Evolutionary conservation across 2,113 vertebrate genomes (phyloP).

Genomic region (Xenus cinereus): DNA sequence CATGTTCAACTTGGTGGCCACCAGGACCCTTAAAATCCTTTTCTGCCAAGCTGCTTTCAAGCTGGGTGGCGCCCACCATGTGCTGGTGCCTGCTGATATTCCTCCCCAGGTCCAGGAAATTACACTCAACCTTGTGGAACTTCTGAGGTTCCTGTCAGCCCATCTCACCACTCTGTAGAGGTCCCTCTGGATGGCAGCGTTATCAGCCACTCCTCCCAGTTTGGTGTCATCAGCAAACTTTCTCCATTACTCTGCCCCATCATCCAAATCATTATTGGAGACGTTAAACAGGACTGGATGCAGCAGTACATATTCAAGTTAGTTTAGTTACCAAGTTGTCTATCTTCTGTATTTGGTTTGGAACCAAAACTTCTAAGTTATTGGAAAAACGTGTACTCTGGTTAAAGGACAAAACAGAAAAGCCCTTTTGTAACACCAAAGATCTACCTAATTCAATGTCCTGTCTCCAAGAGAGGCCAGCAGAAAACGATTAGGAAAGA

Average conservation of each 20-base stretch:
- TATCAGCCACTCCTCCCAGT: not conserved
- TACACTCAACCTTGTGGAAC: not conserved
- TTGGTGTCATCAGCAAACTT: not conserved
- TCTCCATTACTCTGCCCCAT: not conserved
- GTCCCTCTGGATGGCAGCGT: not conserved
- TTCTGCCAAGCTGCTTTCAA: not conserved
- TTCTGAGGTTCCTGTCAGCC: not conserved
- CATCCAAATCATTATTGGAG: not conserved
- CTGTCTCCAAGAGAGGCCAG: not conserved
- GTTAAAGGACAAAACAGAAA: not conserved
- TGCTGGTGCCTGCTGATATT: not conserved
- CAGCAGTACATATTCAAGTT: not conserved
- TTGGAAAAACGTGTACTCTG: not conserved
- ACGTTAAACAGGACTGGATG: not conserved
- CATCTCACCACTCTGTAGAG: not conserved
- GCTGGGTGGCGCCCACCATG: not conserved
- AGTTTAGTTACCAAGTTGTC: not conserved
- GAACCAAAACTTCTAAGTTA: not conserved
- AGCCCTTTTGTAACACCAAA: not conserved
- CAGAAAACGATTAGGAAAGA: not conserved
- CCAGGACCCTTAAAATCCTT: not conserved
- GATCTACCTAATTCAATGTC: not conserved
- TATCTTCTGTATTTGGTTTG: not conserved
- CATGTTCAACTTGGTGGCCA: not conserved
- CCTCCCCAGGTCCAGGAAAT: not conserved